phyloP scores from a whole-genome alignment of 2,113 vertebrate species.

The Pycnonotus jocosus region DNA sequence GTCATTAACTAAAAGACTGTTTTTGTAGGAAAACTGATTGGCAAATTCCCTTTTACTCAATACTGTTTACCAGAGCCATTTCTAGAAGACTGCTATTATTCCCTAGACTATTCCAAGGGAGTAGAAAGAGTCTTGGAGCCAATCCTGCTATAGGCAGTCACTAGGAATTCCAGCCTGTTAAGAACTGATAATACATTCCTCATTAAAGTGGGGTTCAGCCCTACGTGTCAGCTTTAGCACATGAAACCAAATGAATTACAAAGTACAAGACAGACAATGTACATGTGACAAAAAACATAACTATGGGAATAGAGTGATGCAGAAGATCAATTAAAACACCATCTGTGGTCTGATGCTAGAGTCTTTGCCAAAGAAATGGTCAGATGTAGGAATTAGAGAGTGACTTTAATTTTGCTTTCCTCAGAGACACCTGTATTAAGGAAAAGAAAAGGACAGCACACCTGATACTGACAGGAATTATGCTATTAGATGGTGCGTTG shows the following conservation, averaged over 20 bases:
- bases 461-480: not conserved
- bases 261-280: not conserved
- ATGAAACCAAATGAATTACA: not conserved
- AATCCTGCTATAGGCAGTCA: not conserved
- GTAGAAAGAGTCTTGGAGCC: not conserved
- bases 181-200: not conserved
- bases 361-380: not conserved
- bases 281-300: not conserved
- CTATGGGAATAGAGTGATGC: not conserved
- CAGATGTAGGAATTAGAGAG: not conserved
- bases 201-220: not conserved
- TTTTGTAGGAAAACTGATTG: not conserved
- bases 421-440: not conserved
- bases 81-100: not conserved
- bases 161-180: not conserved
- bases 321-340: not conserved
- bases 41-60: constrained; percentile 31
- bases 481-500: not conserved
- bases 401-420: not conserved
- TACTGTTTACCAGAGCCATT: not conserved
- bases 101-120: not conserved
- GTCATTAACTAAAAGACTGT: constrained; percentile 7
- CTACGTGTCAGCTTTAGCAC: not conserved
- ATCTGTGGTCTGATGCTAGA: not conserved
- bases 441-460: not conserved